Conservation (phyloP, 2,797 vertebrate genomes). For the Lithobates pipiens region DNA sequence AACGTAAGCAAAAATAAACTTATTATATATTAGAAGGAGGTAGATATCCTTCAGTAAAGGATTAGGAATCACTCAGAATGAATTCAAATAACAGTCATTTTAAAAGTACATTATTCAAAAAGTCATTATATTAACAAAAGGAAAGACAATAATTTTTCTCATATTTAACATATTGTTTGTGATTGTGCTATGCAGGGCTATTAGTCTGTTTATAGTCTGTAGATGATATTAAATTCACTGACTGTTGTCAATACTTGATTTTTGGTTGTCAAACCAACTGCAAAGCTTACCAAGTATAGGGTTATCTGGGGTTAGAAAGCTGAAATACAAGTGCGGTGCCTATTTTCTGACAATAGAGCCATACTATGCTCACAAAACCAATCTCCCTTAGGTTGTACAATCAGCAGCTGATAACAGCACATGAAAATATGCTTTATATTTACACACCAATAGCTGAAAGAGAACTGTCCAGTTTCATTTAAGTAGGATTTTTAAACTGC, state of each 20-base stretch:
- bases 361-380: neutral
- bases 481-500: neutral
- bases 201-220: neutral
- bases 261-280: slow-evolving; percentile 35
- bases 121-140: neutral
- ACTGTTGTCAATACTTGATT: slow-evolving; percentile 23
- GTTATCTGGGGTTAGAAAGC: slow-evolving; percentile 48
- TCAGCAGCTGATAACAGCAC: neutral
- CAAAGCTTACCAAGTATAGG: slow-evolving; percentile 27
- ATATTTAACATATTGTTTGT: neutral
- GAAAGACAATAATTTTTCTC: neutral
- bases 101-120: neutral
- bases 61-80: neutral
- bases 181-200: slow-evolving; percentile 15
- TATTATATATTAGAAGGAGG: neutral
- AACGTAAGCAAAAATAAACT: no score
- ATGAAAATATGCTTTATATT: neutral
- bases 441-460: neutral
- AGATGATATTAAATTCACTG: slow-evolving; percentile 19
- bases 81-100: neutral
- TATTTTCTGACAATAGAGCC: neutral
- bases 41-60: no score
- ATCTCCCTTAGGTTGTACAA: neutral
- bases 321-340: slow-evolving; percentile 5
- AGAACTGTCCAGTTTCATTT: neutral